Conservation (phyloP, 2,888 invertebrate genomes). For the Cryptocheilus praepositus region DNA sequence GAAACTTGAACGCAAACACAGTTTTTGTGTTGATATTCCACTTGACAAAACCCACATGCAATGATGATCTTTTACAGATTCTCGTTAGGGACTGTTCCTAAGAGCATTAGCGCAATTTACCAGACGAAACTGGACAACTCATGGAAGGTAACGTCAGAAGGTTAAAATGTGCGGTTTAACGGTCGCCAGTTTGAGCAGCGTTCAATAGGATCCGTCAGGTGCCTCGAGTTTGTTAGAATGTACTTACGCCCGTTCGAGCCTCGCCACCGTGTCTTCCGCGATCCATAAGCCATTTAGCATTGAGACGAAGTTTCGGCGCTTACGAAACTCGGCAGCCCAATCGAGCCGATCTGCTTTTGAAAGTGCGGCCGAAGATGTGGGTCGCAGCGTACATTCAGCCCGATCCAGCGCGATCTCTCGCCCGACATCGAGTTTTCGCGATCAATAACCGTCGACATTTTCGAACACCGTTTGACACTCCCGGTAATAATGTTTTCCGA, state of each 20-base stretch:
- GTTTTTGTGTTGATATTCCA: too few relatives aligned
- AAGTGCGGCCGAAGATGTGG: not conserved
- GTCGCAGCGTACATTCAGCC: not conserved
- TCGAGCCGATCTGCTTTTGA: conserved; percentile 1
- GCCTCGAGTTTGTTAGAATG: conserved; percentile 34
- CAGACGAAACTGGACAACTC: too few relatives aligned
- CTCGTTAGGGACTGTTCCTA: too few relatives aligned
- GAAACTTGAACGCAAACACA: too few relatives aligned
- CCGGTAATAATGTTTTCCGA: not conserved
- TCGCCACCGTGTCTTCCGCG: conserved; percentile 1
- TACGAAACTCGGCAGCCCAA: conserved; percentile 10
- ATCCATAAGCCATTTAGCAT: conserved; percentile 37
- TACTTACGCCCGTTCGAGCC: conserved; percentile 31
- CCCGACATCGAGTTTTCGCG: too few relatives aligned
- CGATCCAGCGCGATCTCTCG: not conserved
- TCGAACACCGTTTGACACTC: too few relatives aligned
- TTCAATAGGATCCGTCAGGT: not conserved
- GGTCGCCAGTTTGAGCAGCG: not conserved
- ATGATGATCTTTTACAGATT: too few relatives aligned
- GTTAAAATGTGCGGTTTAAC: too few relatives aligned
- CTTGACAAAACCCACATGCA: too few relatives aligned
- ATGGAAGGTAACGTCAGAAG: too few relatives aligned
- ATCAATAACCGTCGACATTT: too few relatives aligned
- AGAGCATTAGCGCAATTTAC: too few relatives aligned
- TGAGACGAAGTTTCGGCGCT: conserved; percentile 30